phyloP scores from a whole-genome alignment of 2,888 invertebrate genomes.

The Apoda limacodes region DNA sequence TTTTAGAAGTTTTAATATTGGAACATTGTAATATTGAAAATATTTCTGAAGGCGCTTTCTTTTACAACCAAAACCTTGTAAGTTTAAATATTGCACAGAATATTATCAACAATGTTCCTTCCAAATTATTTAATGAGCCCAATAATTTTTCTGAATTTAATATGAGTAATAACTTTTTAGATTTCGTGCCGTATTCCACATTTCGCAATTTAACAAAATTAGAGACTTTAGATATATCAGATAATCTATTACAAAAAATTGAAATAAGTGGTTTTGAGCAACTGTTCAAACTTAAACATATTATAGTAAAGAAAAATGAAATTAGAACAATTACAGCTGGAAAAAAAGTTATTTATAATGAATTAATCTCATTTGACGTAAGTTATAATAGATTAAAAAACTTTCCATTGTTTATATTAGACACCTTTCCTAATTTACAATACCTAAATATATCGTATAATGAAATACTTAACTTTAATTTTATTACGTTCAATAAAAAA shows the following conservation, averaged over 20 bases:
- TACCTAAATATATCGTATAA: slow-evolving; percentile 56
- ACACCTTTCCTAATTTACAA: slow-evolving; percentile 54
- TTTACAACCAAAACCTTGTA: slow-evolving; percentile 79
- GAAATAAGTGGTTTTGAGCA: slow-evolving; percentile 72
- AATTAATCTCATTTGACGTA: slow-evolving; percentile 46
- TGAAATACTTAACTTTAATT: slow-evolving; percentile 48
- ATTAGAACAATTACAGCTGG: slow-evolving; percentile 42
- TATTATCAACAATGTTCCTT: slow-evolving; percentile 73
- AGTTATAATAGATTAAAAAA: slow-evolving; percentile 49
- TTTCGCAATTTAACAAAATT: slow-evolving; percentile 79
- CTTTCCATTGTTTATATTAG: slow-evolving; percentile 43
- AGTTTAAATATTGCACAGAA: slow-evolving; percentile 82
- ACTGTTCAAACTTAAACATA: slow-evolving; percentile 43
- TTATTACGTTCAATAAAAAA: slow-evolving; percentile 39
- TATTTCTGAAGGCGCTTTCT: slow-evolving; percentile 78
- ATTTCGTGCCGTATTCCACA: slow-evolving; percentile 82
- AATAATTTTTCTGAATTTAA: slow-evolving; percentile 81
- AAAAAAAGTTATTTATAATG: slow-evolving; percentile 44
- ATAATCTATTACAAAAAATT: slow-evolving; percentile 76
- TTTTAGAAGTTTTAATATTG: slow-evolving; percentile 78
- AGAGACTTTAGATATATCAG: slow-evolving; percentile 77
- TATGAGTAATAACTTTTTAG: slow-evolving; percentile 79
- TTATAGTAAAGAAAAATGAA: slow-evolving; percentile 55
- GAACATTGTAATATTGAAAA: slow-evolving; percentile 77
- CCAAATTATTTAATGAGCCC: slow-evolving; percentile 74